Percentiles rank a stretch among this genome's conserved stretches.
phyloP scores from a whole-genome alignment of 2,113 vertebrate species.

The Gavia stellata region DNA sequence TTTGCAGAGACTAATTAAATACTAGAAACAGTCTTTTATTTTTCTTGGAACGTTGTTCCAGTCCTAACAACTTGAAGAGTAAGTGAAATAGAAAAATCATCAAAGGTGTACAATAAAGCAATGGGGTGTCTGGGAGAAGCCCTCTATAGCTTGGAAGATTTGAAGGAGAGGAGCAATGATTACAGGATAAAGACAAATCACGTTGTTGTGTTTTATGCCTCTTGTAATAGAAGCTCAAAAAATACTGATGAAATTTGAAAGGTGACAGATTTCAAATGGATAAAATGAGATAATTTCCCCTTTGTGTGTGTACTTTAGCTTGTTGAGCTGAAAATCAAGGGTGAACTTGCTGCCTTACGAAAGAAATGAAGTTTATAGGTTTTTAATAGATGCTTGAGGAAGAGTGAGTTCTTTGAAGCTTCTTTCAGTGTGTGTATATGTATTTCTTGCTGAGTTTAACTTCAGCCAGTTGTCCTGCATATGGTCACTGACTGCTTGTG shows the following conservation, averaged over 20 bases:
- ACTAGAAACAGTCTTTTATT: background rate
- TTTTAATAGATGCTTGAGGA: background rate
- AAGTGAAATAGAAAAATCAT: background rate
- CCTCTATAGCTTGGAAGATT: background rate
- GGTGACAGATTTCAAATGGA: background rate
- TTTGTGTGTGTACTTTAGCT: background rate
- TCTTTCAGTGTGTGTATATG: background rate
- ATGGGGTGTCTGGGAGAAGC: background rate
- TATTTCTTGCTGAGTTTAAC: background rate
- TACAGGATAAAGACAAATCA: background rate
- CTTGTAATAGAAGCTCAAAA: background rate
- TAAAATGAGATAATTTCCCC: background rate
- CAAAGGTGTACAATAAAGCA: background rate
- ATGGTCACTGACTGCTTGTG: background rate
- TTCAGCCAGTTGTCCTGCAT: background rate
- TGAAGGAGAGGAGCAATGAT: background rate
- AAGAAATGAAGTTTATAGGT: background rate
- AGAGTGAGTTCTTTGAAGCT: background rate
- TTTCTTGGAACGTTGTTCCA: background rate
- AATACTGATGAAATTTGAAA: background rate
- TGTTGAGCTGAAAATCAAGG: background rate
- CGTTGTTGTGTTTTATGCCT: accelerated
- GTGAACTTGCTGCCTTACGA: background rate
- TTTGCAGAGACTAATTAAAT: background rate
- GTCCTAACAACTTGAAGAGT: background rate